phyloP scores from a whole-genome alignment of 1,140 invertebrate genomes.

The Thalassaphorura encarpata region DNA sequence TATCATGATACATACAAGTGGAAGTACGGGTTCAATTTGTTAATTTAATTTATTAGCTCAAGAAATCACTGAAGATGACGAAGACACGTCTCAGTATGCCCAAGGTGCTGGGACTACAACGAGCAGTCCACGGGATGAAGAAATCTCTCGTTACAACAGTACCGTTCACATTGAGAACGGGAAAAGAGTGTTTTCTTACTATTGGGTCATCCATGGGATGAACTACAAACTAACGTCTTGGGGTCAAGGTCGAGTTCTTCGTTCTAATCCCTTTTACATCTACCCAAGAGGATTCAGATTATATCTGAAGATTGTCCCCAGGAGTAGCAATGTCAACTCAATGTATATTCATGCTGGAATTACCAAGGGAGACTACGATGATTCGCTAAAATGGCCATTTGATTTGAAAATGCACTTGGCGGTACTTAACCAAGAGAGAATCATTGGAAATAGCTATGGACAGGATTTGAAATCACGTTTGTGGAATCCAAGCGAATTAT shows the following conservation, averaged over 20 bases:
- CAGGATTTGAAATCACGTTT: conserved; percentile 40
- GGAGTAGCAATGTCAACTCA: conserved; percentile 37
- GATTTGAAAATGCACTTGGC: conserved; percentile 37
- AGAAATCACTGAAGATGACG: conserved; percentile 8
- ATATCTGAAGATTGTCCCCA: conserved; percentile 39
- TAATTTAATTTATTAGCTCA: no score
- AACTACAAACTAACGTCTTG: conserved; percentile 39
- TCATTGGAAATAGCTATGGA: background rate
- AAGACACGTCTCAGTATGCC: background rate
- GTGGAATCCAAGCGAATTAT: conserved; percentile 43
- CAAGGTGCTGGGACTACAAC: background rate
- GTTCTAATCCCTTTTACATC: conserved; percentile 41
- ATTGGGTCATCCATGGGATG: conserved; percentile 39
- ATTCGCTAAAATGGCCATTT: conserved; percentile 42
- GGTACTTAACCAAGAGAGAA: conserved; percentile 39
- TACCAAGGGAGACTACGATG: conserved; percentile 37
- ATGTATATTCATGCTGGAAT: conserved; percentile 42
- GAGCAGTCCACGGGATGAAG: conserved; percentile 23
- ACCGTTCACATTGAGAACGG: conserved; percentile 37
- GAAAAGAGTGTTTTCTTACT: conserved; percentile 40
- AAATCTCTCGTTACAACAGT: conserved; percentile 35
- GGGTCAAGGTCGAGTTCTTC: conserved; percentile 36
- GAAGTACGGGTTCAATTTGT: no score
- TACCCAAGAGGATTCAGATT: conserved; percentile 37
- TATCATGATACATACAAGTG: no score